These are phyloP conservation scores for Aramus guarauna DNA, from an alignment of 2,113 vertebrate species.

Conservation along the genomic window DNA sequence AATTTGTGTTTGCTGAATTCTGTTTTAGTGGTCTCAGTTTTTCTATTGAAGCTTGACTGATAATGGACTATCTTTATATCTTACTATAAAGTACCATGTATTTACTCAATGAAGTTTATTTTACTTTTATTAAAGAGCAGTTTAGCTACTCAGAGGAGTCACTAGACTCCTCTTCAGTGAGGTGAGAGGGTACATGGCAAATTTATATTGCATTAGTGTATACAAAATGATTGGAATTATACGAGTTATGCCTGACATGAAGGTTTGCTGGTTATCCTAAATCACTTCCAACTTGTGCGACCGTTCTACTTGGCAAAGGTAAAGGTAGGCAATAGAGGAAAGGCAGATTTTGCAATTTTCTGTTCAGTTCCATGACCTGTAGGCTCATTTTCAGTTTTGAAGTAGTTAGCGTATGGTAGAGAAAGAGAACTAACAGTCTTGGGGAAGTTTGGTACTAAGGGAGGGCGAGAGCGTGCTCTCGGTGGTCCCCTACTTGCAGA, in stretches of 20 bases:
- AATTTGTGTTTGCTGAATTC: neutral
- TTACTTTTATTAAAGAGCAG: neutral
- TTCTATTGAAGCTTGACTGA: neutral
- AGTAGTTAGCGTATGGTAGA: neutral
- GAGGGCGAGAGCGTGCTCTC: neutral
- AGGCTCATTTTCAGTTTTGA: neutral
- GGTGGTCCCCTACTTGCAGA: neutral
- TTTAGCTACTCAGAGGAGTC: neutral
- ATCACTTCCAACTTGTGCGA: neutral
- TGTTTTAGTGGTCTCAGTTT: neutral
- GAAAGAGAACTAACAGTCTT: neutral
- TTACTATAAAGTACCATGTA: neutral
- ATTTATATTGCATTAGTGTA: neutral
- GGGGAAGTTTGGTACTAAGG: neutral
- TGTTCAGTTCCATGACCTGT: neutral
- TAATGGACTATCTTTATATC: neutral
- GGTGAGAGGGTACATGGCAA: neutral
- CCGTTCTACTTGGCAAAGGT: neutral
- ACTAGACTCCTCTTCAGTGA: neutral
- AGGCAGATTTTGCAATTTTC: neutral
- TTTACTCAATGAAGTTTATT: neutral
- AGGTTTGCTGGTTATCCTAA: neutral
- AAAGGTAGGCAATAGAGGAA: neutral
- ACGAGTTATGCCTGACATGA: neutral
- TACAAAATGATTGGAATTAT: neutral